Evolutionary conservation across 30 jellyfish, hydroid and myxozoan species (phyloP), one percentile per base, ranked within the genome.

Genomic region (Euphysa ruthae): DNA sequence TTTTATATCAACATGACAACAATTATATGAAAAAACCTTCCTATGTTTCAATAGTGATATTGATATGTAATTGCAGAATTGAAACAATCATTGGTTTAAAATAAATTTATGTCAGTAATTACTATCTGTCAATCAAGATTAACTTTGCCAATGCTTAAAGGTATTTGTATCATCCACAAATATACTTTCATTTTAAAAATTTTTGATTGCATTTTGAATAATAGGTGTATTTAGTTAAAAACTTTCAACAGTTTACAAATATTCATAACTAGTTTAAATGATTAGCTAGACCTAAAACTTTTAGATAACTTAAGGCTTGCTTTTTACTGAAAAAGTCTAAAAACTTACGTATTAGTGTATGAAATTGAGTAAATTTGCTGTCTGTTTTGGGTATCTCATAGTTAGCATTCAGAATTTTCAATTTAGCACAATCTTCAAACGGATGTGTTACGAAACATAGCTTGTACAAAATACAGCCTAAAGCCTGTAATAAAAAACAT

Each of bases 381-480:
- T 77, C 94, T 55, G 42, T 62, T 12, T 77, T 92, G 0, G 96
- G 96, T 14, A 71, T 62, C 0, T 82, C 71, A 66, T 85, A 85
- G 25, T 85, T 85, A 13, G 93, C 96, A 42, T 85, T 85, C 75
- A 85, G 71, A 21, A 85, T 85, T 33, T 78, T 77, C n/a, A 85
- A 77, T 49, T 85, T 85, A 10, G 96, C 96, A 15, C 85, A 69
- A 55, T 85, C 96, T 14, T 78, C 82, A 61, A 85, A 85, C 2
- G 96, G 96, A 43, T 85, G 96, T 33, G 63, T 78, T 84, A 63
- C 56, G 81, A 75, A 85, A 49, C 96, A 85, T 5, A 85, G 49
- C 62, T 50, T 58, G 57, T 76, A 85, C 49, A 85, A 57, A 50
- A 85, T 66, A 60, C 96, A 85, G 16, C 96, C 96, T 16, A 85